These are phyloP conservation scores for Porites cylindrica DNA, from an alignment of 92 coral and sea anemone genomes.

Conservation along the genomic window DNA sequence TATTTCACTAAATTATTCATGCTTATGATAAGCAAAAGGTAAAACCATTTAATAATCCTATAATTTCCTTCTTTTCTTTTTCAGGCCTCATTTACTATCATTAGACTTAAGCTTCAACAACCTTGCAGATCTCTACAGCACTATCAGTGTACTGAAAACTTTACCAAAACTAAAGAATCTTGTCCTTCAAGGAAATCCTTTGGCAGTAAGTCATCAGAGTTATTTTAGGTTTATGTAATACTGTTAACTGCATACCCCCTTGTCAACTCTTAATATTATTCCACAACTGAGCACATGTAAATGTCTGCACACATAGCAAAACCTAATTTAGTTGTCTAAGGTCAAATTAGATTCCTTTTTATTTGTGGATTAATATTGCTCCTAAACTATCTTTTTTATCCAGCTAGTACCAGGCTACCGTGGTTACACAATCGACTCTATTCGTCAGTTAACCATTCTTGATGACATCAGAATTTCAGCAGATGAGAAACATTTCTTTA, in stretches of 20 bases:
- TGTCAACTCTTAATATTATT: too few species aligned
- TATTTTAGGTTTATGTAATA: not conserved
- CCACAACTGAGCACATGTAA: too few species aligned
- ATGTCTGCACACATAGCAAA: not conserved
- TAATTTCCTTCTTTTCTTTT: not conserved
- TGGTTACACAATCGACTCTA: constrained; percentile 89
- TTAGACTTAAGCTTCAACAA: constrained; percentile 97
- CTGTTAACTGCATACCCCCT: not conserved
- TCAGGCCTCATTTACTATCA: constrained; percentile 86
- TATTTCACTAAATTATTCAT: too few species aligned
- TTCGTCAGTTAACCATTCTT: constrained; percentile 87
- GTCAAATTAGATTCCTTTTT: not conserved
- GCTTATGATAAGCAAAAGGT: too few species aligned
- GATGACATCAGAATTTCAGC: constrained; percentile 94
- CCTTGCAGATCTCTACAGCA: constrained; percentile 75
- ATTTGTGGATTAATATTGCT: too few species aligned
- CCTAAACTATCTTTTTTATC: not conserved
- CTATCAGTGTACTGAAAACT: constrained; percentile 83
- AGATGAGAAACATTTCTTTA: constrained; percentile 95
- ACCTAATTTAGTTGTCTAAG: not conserved
- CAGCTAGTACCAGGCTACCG: constrained; percentile 95
- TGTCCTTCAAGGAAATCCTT: constrained; percentile 93
- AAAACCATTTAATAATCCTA: too few species aligned
- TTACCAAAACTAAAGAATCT: constrained; percentile 90
- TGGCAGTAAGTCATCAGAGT: constrained; percentile 71